Evolutionary conservation across 2,888 invertebrate species (phyloP), one percentile per base, ranked within the genome.

Genomic region (Endotricha flammealis): DNA sequence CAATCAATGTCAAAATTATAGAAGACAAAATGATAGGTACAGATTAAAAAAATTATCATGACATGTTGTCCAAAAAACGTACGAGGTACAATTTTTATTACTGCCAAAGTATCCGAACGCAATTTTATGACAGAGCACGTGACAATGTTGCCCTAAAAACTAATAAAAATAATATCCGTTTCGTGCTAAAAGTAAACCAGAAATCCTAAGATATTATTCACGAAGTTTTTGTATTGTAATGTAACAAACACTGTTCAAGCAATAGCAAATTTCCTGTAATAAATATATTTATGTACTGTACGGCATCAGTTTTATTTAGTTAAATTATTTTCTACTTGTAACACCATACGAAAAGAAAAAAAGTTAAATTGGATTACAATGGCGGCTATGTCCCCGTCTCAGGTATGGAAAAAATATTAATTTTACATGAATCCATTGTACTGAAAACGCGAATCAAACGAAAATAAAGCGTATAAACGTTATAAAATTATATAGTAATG

Each of bases 301-400:
- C n/a, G n/a, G n/a, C n/a, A n/a, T n/a, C n/a, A n/a, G n/a, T n/a
- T n/a, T n/a, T n/a, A n/a, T n/a, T n/a, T n/a, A n/a, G n/a, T n/a
- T n/a, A n/a, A n/a, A n/a, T n/a, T n/a, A 23, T 48, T 56, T 56
- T 60, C 47, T 50, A 23, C 39, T 73, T 57, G 77, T 58, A 82
- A 77, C 70, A 74, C 64, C 54, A 69, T 64, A 75, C 64, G 72
- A 73, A 75, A 73, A n/a, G n/a, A n/a, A n/a, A n/a, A n/a, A n/a
- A n/a, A n/a, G n/a, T n/a, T n/a, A 71, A 64, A 81, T 80, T 81
- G 70, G 75, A 82, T 80, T 88, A 89, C 88, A 89, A 92, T 92
- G 91, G 91, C 91, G 87, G 89, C 91, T 85, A 88, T 91, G 89
- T 91, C 91, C 75, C 91, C 92, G 81, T 91, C 91, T 71, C 91